Conservation (phyloP, 2,797 vertebrate genomes). For the Pangasius larnaudii region DNA sequence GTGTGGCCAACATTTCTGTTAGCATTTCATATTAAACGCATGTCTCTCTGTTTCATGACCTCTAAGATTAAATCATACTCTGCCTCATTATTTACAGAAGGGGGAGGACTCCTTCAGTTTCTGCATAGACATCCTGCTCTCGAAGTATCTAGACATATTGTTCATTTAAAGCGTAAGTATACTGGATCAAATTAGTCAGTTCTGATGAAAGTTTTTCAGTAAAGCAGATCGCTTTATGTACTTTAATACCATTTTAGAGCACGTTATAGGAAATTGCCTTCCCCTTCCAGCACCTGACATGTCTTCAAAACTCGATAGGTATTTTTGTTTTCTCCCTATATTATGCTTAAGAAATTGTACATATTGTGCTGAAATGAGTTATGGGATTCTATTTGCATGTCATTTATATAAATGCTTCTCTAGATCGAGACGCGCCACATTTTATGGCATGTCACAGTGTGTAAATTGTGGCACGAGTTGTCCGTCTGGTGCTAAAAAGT, state of each 20-base stretch:
- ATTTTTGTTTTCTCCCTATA: background rate
- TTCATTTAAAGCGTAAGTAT: constrained; percentile 68
- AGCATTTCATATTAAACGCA: background rate
- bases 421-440: constrained; percentile 43
- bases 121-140: constrained; percentile 70
- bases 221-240: background rate
- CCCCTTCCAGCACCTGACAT: constrained; percentile 2
- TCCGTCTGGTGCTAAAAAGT: constrained; percentile 6
- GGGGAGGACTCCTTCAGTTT: constrained; percentile 68
- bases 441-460: constrained; percentile 42
- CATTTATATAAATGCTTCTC: background rate
- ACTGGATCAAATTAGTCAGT: background rate
- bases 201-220: background rate
- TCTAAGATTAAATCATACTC: background rate
- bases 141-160: constrained; percentile 47
- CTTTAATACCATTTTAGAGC: constrained; percentile 32
- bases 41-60: background rate
- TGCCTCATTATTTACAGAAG: constrained; percentile 57
- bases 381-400: background rate
- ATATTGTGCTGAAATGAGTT: background rate
- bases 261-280: background rate
- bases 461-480: constrained; percentile 43
- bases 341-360: background rate
- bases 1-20: constrained; percentile 47
- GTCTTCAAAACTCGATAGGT: constrained; percentile 44